Evolutionary conservation across 2,113 vertebrate genomes (phyloP), one percentile per base, ranked within the genome.

Genomic region (Melanerpes aurifrons): DNA sequence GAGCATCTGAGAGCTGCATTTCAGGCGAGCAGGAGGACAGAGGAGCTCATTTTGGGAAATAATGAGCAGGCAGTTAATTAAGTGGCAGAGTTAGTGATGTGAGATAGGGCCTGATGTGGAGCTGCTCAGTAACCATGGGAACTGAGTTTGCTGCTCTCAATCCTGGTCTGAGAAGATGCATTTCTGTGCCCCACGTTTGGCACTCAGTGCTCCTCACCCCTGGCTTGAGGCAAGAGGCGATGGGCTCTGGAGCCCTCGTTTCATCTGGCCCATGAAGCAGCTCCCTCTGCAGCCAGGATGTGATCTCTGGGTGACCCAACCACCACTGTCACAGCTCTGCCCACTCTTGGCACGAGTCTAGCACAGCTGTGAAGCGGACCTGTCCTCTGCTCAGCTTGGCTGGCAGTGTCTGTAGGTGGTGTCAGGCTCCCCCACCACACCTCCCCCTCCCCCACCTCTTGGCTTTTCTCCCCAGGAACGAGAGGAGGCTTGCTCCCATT

Each of bases 11-110:
- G 67, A 59, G 56, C 78, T 2, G 17, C 26, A 86, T 91, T 85
- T 67, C 78, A 89, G 81, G 71, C 74, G 47, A 40, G 80, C 83
- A 14, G 72, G 75, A 89, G 86, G 70, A 95, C 10, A 56, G 89
- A 92, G 92, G 68, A 93, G 70, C 77, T 95, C 80, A 90, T 93
- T 94, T 95, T 1, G 12, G 92, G 93, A 94, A 96, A 93, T 96
- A 96, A 95, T 15, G 25, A 95, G 94, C 93, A 95, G 88, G 19
- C 91, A 63, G 87, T 95, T 96, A 96, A 96, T 96, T 96, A 96
- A 95, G 92, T 96, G 93, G 92, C 93, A 81, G 90, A 95, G 93
- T 87, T 93, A 95, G 92, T 26, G 93, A 90, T 95, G 95, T 93
- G 92, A 96, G 93, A 92, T 93, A 76, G 40, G 90, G 61, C 89